Evolutionary conservation across 2,113 vertebrate species (phyloP).

Genomic region (Epinephelus cyanopodus): DNA sequence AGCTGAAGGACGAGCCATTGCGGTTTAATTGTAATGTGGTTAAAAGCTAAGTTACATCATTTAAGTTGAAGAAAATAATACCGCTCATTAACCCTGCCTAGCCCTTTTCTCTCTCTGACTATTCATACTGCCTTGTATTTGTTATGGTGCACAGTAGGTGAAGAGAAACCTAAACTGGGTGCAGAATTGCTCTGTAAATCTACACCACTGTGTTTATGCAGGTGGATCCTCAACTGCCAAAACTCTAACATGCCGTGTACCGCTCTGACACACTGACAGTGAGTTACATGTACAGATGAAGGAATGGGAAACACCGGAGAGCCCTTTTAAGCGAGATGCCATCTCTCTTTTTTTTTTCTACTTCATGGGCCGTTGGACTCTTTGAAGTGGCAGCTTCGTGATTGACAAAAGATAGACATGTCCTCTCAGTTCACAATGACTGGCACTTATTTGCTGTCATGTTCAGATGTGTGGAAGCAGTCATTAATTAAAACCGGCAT

Average conservation of each 20-base stretch:
- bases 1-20: background rate
- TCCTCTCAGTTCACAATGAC: conserved; percentile 52
- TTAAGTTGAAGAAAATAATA: background rate
- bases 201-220: background rate
- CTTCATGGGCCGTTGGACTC: conserved; percentile 37
- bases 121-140: background rate
- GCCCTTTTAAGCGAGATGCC: conserved; percentile 45
- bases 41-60: background rate
- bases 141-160: background rate
- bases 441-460: conserved; percentile 56
- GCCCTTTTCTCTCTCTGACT: background rate
- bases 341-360: conserved; percentile 24
- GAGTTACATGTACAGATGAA: conserved; percentile 53
- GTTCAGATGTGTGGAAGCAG: conserved; percentile 32
- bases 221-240: conserved; percentile 40
- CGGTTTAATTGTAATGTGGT: conserved; percentile 3
- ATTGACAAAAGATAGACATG: conserved; percentile 54
- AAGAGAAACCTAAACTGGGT: background rate
- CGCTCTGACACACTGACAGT: conserved; percentile 63
- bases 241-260: conserved; percentile 25
- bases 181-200: conserved; percentile 9
- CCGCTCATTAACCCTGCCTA: background rate
- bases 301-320: conserved; percentile 10
- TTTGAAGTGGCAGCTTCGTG: conserved; percentile 48
- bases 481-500: conserved; percentile 38